These are phyloP conservation scores for Cyprinodon tularosa DNA, from an alignment of 2,113 vertebrate species.

Conservation along the genomic window DNA sequence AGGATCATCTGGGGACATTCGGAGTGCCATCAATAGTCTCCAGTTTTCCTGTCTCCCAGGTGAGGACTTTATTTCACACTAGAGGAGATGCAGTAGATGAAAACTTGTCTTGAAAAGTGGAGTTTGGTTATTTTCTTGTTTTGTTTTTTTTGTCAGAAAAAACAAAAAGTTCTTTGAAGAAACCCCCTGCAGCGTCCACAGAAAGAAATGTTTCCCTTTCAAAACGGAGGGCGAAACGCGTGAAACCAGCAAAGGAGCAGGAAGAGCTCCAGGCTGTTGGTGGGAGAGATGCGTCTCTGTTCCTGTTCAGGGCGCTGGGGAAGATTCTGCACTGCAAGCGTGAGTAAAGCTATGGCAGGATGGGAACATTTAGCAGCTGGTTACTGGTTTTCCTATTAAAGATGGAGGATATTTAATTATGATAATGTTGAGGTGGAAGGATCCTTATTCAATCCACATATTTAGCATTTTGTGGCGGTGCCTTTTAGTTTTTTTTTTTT, in stretches of 20 bases:
- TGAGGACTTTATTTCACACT: conserved; percentile 49
- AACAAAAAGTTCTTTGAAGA: conserved; percentile 75
- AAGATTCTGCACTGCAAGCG: conserved; percentile 98
- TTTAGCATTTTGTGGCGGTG: too few species aligned
- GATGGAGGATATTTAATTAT: too few species aligned
- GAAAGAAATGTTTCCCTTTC: conserved; percentile 67
- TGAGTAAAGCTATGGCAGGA: conserved; percentile 75
- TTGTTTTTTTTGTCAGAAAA: conserved; percentile 67
- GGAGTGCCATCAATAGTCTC: conserved; percentile 94
- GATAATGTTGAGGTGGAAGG: too few species aligned
- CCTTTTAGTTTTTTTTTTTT: too few species aligned
- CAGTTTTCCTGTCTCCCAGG: conserved; percentile 90
- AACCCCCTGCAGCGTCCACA: conserved; percentile 48
- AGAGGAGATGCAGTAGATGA: too few species aligned
- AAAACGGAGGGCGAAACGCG: conserved; percentile 73
- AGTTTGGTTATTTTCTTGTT: not conserved
- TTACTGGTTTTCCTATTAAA: not conserved
- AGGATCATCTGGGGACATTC: conserved; percentile 93
- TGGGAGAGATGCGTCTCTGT: conserved; percentile 92
- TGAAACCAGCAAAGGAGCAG: conserved; percentile 65
- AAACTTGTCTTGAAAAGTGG: too few species aligned
- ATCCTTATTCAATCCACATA: too few species aligned
- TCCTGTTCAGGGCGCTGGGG: conserved; percentile 95
- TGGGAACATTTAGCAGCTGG: not conserved
- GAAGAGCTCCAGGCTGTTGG: conserved; percentile 83